A percentile compares a stretch with the other conserved stretches of the same genome.
These are phyloP conservation scores for Dioctria linearis DNA, from an alignment of 2,888 invertebrate genomes.

Conservation along the genomic window DNA sequence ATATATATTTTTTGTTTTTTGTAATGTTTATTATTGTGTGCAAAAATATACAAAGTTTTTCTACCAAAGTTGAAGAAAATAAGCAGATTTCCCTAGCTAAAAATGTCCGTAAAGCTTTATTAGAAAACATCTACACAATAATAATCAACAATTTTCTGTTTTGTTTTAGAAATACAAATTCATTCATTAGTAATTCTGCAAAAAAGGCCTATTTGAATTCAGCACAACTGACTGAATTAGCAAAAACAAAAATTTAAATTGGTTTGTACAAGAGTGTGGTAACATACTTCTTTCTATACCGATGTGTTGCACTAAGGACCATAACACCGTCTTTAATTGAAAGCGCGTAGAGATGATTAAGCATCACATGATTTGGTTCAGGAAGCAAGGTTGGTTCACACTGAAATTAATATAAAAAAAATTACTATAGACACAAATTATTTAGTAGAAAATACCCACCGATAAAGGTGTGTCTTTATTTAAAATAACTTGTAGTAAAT, in stretches of 20 bases:
- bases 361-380: conserved; percentile 99
- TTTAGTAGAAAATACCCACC: conserved; percentile 74
- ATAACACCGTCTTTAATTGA: conserved; percentile 99
- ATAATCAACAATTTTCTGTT: conserved; percentile 3
- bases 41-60: conserved; percentile 36
- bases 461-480: conserved; percentile 98
- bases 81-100: conserved; percentile 39
- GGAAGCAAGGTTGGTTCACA: conserved; percentile 98
- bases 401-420: conserved; percentile 73
- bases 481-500: conserved; percentile 97
- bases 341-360: conserved; percentile 99
- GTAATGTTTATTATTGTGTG: conserved; percentile 48
- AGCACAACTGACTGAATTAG: neutral
- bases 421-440: conserved; percentile 6
- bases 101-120: conserved; percentile 51
- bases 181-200: neutral
- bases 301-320: conserved; percentile 98
- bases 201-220: conserved; percentile 23
- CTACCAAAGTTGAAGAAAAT: conserved; percentile 23
- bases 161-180: neutral
- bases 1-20: conserved; percentile 25
- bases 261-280: conserved; percentile 99
- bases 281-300: conserved; percentile 99
- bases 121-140: conserved; percentile 45
- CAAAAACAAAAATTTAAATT: conserved; percentile 72